Base-by-base conservation (phyloP, 2,888 invertebrate species). In the Phaonia tiefii region DNA sequence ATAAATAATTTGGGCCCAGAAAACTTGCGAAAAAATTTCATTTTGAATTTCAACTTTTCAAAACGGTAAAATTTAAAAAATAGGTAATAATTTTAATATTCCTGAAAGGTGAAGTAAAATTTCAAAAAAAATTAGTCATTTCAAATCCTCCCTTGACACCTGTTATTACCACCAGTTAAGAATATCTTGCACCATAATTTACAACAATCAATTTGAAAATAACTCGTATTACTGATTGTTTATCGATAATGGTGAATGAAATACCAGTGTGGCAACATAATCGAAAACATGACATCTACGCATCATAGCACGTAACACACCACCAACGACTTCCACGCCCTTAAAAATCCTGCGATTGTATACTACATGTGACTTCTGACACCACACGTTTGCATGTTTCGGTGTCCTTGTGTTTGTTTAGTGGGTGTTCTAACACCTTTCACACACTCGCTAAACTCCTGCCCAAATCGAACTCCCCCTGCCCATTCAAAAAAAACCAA, bases 241-340 rank as follows among this genome's bases (percentile, higher is more conserved):
- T 85, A 86, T 85, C 85, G 84, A 86, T 78, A 69, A 84, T 86
- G 83, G 82, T 84, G 84, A 83, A 86, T 86, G 78, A 31, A 31
- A 31, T 31, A 31, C 3, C 8, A 3, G 31, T 31, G 31, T 31
- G 8, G 3, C 8, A 5, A 31, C 31, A 31, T 8, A 31, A 5
- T 31, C 31, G 8, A 5, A 31, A 31, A 31, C 3, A n/a, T n/a
- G n/a, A n/a, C n/a, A 31, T 31, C 8, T 83, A 88, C 79, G 87
- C 85, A 85, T 87, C 85, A 85, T 58, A 87, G 85, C 39, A 46
- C 78, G 70, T 75, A 39, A 58, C 8, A 13, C 54, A n/a, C n/a
- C n/a, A 60, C n/a, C 60, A 37, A 39, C 31, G 2, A 20, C 63
- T 17, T 13, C 39, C 22, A 63, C 42, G 25, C 54, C 25, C 54